Conservation (phyloP, 2,797 vertebrate species). For the Betta splendens region DNA sequence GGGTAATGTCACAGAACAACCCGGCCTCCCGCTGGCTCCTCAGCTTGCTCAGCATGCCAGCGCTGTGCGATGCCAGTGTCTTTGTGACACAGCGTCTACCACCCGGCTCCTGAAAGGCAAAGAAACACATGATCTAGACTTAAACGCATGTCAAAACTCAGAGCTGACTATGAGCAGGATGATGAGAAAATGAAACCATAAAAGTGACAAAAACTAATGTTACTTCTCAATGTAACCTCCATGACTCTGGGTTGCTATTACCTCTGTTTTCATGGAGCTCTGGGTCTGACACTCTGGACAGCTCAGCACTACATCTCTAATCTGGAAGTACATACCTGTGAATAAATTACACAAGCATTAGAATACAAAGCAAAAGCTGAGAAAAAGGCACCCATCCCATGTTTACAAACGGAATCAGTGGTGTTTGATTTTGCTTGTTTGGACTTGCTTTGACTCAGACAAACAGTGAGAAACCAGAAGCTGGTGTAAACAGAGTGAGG, state of each 20-base stretch:
- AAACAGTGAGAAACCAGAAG: too few relatives aligned
- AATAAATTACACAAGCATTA: slow-evolving; percentile 18
- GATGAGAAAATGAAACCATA: slow-evolving; percentile 18
- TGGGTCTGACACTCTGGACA: slow-evolving; percentile 78
- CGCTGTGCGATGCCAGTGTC: slow-evolving; percentile 76
- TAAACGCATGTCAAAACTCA: slow-evolving; percentile 4
- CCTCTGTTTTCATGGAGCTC: slow-evolving; percentile 66
- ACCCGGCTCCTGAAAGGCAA: slow-evolving; percentile 31
- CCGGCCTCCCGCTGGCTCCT: slow-evolving; percentile 83
- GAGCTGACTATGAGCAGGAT: slow-evolving; percentile 13
- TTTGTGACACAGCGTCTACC: slow-evolving; percentile 73
- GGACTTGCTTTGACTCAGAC: too few relatives aligned
- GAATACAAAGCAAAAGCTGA: background rate
- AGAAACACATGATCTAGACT: slow-evolving; percentile 7
- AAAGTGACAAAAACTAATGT: slow-evolving; percentile 23
- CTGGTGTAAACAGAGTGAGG: background rate
- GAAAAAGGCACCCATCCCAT: too few relatives aligned
- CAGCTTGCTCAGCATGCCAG: slow-evolving; percentile 79
- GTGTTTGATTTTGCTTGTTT: background rate
- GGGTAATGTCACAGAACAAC: slow-evolving; percentile 85
- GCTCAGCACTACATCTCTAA: slow-evolving; percentile 80
- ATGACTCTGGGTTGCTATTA: slow-evolving; percentile 38
- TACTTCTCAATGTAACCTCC: background rate
- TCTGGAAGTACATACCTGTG: slow-evolving; percentile 85
- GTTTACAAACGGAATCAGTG: slow-evolving; percentile 18